These are phyloP conservation scores for Ctenopoma multispine DNA, from an alignment of 2,797 vertebrate genomes.

Conservation along the genomic window DNA sequence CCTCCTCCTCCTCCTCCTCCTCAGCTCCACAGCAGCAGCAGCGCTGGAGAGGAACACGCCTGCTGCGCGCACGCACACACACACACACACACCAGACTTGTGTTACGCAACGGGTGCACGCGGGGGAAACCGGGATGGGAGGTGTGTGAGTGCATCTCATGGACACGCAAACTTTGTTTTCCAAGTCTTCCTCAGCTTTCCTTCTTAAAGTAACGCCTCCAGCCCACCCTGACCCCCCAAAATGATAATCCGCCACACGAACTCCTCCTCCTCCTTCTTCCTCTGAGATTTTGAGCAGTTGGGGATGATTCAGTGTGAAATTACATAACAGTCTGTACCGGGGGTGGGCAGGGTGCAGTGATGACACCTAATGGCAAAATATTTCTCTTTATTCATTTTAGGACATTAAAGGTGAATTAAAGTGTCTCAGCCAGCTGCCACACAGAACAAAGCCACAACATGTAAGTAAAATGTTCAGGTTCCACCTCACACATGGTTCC, in stretches of 20 bases:
- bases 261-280: background rate
- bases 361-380: slow-evolving; percentile 31
- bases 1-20: slow-evolving; percentile 32
- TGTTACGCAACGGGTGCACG: slow-evolving; percentile 52
- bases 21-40: slow-evolving; percentile 35
- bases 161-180: slow-evolving; percentile 49
- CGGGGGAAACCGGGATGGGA: background rate
- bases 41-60: slow-evolving; percentile 21
- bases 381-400: background rate
- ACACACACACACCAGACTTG: background rate
- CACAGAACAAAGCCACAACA: background rate
- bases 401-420: background rate
- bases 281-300: slow-evolving; percentile 1
- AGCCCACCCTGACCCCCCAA: slow-evolving; percentile 3
- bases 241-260: background rate
- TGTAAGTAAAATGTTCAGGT: background rate
- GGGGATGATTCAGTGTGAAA: slow-evolving; percentile 58
- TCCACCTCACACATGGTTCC: no score
- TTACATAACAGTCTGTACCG: slow-evolving; percentile 22
- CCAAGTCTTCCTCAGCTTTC: background rate
- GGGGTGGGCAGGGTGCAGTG: slow-evolving; percentile 28
- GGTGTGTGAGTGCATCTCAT: slow-evolving; percentile 9
- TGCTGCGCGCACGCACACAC: slow-evolving; percentile 9
- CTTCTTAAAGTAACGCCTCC: background rate
- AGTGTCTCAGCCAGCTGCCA: background rate